A percentile compares a stretch with the other conserved stretches of the same genome.
Conservation (phyloP, 2,888 invertebrate species). For the Caenorhabditis plicata region DNA sequence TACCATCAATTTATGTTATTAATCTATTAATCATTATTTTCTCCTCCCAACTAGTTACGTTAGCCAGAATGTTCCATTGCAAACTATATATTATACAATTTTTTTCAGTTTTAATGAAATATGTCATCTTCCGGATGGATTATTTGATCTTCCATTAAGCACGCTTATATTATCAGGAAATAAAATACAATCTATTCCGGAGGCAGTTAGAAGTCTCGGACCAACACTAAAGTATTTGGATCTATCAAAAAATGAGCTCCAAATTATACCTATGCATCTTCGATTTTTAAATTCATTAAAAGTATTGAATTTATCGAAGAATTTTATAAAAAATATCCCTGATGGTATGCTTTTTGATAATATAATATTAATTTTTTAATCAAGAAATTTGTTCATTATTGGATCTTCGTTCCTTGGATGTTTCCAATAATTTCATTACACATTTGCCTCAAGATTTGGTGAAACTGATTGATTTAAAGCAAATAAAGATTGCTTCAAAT, state of each 20-base stretch:
- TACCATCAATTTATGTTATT: too few species aligned
- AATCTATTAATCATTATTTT: too few species aligned
- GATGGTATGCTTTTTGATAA: background rate
- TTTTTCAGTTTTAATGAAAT: constrained; percentile 34
- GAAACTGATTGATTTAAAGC: constrained; percentile 33
- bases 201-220: constrained; percentile 20
- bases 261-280: constrained; percentile 12
- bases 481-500: constrained; percentile 19
- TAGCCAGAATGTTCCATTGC: too few species aligned
- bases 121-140: constrained; percentile 23
- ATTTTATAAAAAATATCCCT: constrained; percentile 24
- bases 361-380: background rate
- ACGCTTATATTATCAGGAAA: constrained; percentile 29
- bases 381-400: constrained; percentile 31
- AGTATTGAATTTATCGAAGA: constrained; percentile 25
- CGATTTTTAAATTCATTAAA: constrained; percentile 19
- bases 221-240: constrained; percentile 30
- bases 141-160: constrained; percentile 35
- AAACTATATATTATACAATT: background rate
- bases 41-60: too few species aligned
- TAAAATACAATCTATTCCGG: constrained; percentile 23
- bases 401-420: constrained; percentile 36
- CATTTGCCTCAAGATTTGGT: constrained; percentile 36
- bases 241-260: constrained; percentile 22
- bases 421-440: constrained; percentile 36